Evolutionary conservation across 2,888 invertebrate genomes (phyloP).

Genomic region (Lasiommata megera): DNA sequence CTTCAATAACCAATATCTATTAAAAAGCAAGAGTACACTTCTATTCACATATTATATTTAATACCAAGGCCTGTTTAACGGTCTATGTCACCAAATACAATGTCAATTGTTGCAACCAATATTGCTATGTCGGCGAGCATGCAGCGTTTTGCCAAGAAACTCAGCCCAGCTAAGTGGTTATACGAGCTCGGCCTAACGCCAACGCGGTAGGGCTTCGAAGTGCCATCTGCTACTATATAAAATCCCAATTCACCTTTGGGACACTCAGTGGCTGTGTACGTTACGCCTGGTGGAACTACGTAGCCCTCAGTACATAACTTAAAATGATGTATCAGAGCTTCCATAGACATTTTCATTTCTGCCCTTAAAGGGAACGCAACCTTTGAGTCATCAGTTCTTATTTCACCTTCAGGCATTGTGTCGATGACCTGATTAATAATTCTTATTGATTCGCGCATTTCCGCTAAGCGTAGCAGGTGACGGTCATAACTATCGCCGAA

Average conservation of each 20-base stretch:
- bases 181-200: slow-evolving; percentile 81
- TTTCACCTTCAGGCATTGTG: slow-evolving; percentile 90
- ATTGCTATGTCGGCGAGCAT: slow-evolving; percentile 91
- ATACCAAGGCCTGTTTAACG: slow-evolving; percentile 52
- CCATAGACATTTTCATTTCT: slow-evolving; percentile 95
- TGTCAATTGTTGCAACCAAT: slow-evolving; percentile 85
- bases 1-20: neutral
- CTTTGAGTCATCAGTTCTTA: slow-evolving; percentile 91
- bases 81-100: slow-evolving; percentile 84
- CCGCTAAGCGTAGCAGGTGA: slow-evolving; percentile 84
- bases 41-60: neutral
- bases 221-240: slow-evolving; percentile 92
- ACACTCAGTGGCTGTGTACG: slow-evolving; percentile 89
- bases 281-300: slow-evolving; percentile 90
- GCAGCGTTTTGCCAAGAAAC: slow-evolving; percentile 81
- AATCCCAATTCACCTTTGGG: slow-evolving; percentile 95
- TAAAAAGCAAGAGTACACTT: neutral
- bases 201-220: slow-evolving; percentile 86
- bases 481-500: slow-evolving; percentile 94
- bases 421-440: slow-evolving; percentile 92
- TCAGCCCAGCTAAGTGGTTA: slow-evolving; percentile 83
- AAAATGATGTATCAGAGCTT: slow-evolving; percentile 94
- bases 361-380: slow-evolving; percentile 85
- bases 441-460: slow-evolving; percentile 88
- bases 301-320: slow-evolving; percentile 92